These are phyloP conservation scores for Choloepus hoffmanni DNA, from an alignment of 2,113 vertebrate genomes.

Conservation along the genomic window DNA sequence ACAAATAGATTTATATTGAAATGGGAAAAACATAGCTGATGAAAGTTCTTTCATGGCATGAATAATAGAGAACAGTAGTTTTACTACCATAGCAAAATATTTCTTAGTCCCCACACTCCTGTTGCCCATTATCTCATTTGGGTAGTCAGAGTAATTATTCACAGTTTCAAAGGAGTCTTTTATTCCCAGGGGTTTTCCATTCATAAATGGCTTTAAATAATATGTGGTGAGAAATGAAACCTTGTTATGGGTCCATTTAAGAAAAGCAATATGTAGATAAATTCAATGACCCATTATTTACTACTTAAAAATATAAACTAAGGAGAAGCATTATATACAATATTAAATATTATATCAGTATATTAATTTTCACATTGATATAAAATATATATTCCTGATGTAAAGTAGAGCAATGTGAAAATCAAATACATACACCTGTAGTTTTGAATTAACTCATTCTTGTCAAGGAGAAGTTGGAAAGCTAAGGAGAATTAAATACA, in stretches of 20 bases:
- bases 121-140: neutral
- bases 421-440: neutral
- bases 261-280: neutral
- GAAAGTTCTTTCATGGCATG: neutral
- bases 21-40: neutral
- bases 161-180: neutral
- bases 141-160: neutral
- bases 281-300: neutral
- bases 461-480: neutral
- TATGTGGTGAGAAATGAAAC: neutral
- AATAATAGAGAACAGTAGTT: neutral
- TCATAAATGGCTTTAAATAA: neutral
- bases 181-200: neutral
- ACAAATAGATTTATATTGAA: conserved; percentile 4
- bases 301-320: neutral
- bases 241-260: neutral
- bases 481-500: neutral
- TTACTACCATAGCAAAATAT: neutral
- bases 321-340: neutral
- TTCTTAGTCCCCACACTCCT: neutral
- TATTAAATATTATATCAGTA: neutral
- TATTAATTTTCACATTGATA: conserved; percentile 2
- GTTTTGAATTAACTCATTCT: neutral
- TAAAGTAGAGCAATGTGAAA: neutral
- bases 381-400: neutral